Evolutionary conservation across 2,888 invertebrate genomes (phyloP), one percentile per base, ranked within the genome.

Genomic region (Synanthedon tipuliformis): DNA sequence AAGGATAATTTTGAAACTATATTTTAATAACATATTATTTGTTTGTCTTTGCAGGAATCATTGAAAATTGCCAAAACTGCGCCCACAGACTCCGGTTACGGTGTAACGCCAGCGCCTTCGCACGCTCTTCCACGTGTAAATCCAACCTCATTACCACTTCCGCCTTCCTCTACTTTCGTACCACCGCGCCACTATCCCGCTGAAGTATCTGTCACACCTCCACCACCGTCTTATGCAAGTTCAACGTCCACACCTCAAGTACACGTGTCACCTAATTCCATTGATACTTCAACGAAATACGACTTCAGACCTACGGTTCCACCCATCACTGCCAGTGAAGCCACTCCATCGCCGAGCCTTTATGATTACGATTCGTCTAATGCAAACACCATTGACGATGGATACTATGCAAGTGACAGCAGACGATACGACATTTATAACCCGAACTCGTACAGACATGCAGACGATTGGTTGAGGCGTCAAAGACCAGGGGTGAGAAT

Each of bases 11-110:
- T 10, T 45, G 45, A 45, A 27, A 27, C 27, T 7, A 7, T 45
- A 2, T 45, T 13, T 13, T 45, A 13, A 45, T 10, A 45, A 45
- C n/a, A 52, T 52, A 40, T 8, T 12, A 27, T 48, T 48, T 41
- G 3, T 34, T 2, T 34, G 15, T 48, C 12, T 51, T 82, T 83
- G 53, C 79, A 92, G 84, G 92, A 93, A 58, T 94, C 94, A 18
- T 89, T 95, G 12, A 90, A 90, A 61, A 89, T 91, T 48, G 91
- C 93, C 23, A 94, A 93, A 78, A 89, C 91, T 52, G 90, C 89
- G 8, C 92, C 94, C 1, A 89, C 93, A 0, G 90, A 91, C 64
- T 88, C 91, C 52, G 94, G 93, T 48, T 89, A 89, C 53, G 88
- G 90, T n/a, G 81, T 87, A 1, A 88, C 89, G n/a, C 88, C 89